Conservation (phyloP, 2,888 invertebrate genomes). For the Xestia rhomboidea region DNA sequence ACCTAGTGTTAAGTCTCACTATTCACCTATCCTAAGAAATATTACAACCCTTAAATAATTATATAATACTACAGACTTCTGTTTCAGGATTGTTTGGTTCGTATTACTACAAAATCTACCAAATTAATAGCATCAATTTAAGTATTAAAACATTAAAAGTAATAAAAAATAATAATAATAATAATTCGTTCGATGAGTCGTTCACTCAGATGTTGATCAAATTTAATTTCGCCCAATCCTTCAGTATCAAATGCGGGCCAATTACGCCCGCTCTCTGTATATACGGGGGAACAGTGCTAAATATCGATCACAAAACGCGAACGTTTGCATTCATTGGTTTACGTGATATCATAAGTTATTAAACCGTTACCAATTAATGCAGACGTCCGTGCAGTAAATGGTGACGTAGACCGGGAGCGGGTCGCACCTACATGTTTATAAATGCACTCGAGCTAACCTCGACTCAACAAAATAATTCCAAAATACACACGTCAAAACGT, state of each 20-base stretch:
- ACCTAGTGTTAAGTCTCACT: slow-evolving; percentile 84
- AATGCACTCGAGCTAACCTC: slow-evolving; percentile 82
- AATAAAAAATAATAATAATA: slow-evolving; percentile 48
- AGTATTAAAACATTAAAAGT: slow-evolving; percentile 55
- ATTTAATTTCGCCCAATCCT: slow-evolving; percentile 10
- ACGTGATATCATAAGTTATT: background rate
- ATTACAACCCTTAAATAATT: slow-evolving; percentile 81
- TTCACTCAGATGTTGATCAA: slow-evolving; percentile 54
- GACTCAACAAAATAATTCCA: slow-evolving; percentile 75
- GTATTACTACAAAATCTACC: slow-evolving; percentile 59
- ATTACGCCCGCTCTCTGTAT: slow-evolving; percentile 31
- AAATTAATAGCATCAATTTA: slow-evolving; percentile 64
- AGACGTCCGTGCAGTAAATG: background rate
- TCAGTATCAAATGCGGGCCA: slow-evolving; percentile 52
- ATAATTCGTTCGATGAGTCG: slow-evolving; percentile 63
- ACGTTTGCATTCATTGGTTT: slow-evolving; percentile 6
- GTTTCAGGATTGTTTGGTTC: slow-evolving; percentile 75
- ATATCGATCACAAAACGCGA: slow-evolving; percentile 1
- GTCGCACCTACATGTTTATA: slow-evolving; percentile 73
- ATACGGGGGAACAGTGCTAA: background rate
- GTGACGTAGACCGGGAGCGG: slow-evolving; percentile 14
- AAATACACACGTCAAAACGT: slow-evolving; percentile 82
- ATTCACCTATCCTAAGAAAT: slow-evolving; percentile 79
- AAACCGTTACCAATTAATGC: background rate
- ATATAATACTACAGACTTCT: slow-evolving; percentile 81